These are phyloP conservation scores for Rhaphigaster nebulosa DNA, from an alignment of 2,888 invertebrate species.

Conservation along the genomic window DNA sequence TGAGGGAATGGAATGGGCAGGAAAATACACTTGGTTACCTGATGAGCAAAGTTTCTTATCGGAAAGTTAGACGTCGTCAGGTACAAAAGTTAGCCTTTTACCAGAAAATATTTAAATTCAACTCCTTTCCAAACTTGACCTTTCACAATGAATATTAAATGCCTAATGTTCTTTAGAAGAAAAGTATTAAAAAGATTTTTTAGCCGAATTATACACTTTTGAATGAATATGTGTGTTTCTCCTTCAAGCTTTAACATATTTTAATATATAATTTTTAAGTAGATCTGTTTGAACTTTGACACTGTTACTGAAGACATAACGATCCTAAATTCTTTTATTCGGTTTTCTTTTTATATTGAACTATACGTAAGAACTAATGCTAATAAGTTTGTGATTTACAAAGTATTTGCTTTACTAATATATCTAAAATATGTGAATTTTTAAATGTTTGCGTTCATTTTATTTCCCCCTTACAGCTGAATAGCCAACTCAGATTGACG, in stretches of 20 bases:
- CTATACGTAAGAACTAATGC: too few species aligned
- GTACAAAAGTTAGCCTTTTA: not conserved
- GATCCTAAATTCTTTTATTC: too few species aligned
- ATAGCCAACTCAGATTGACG: too few species aligned
- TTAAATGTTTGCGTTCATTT: too few species aligned
- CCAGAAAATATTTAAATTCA: conserved; percentile 21
- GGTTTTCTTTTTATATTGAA: too few species aligned
- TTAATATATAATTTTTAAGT: not conserved
- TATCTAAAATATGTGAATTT: too few species aligned
- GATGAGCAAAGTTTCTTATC: conserved; percentile 1
- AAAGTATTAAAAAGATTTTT: not conserved
- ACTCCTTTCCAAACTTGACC: not conserved
- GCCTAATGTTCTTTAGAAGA: not conserved
- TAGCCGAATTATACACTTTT: not conserved
- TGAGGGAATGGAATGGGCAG: not conserved
- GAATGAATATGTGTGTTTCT: not conserved
- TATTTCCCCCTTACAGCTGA: too few species aligned
- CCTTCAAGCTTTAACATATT: not conserved
- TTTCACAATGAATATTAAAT: conserved; percentile 10
- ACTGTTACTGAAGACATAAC: not conserved
- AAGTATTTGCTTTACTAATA: too few species aligned
- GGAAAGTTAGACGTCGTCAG: not conserved
- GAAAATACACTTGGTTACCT: not conserved
- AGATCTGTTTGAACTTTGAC: not conserved
- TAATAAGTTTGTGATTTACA: too few species aligned